phyloP scores from a whole-genome alignment of 2,888 invertebrate genomes.

The Caradrina kadenii region DNA sequence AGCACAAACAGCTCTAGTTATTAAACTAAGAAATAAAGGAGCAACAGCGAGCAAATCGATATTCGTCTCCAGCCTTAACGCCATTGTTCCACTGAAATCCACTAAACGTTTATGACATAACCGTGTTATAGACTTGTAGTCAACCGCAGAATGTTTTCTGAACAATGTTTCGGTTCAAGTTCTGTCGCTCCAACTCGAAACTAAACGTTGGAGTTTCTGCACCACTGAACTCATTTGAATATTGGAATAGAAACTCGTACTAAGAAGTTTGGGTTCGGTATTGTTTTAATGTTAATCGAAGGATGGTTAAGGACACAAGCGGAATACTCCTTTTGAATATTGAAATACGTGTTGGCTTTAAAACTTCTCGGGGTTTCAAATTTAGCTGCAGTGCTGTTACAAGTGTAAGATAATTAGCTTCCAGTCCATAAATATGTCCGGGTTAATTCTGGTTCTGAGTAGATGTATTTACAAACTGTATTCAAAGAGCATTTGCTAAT shows the following conservation, averaged over 20 bases:
- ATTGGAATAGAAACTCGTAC: conserved; percentile 76
- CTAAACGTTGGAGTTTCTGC: conserved; percentile 76
- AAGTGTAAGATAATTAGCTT: conserved; percentile 77
- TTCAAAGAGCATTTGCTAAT: conserved; percentile 50
- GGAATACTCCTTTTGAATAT: conserved; percentile 67
- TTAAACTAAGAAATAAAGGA: neutral
- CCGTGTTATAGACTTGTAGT: conserved; percentile 34
- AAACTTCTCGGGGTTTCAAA: conserved; percentile 76
- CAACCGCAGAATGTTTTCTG: conserved; percentile 48
- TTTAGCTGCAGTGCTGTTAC: conserved; percentile 72
- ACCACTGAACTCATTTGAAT: conserved; percentile 82
- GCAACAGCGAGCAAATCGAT: conserved; percentile 20
- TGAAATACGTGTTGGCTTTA: conserved; percentile 67
- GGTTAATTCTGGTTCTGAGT: conserved; percentile 64
- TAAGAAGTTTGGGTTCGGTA: conserved; percentile 73
- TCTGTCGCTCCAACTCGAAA: conserved; percentile 61
- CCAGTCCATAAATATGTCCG: conserved; percentile 74
- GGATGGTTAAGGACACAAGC: conserved; percentile 75
- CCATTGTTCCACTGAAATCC: conserved; percentile 26
- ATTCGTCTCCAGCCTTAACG: conserved; percentile 7
- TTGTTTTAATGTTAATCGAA: conserved; percentile 81
- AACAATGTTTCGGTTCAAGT: conserved; percentile 59
- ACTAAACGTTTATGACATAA: conserved; percentile 43
- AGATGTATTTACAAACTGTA: conserved; percentile 49
- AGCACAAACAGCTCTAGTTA: neutral